phyloP scores from a whole-genome alignment of 2,797 vertebrate species.

The Prunella strophiata region DNA sequence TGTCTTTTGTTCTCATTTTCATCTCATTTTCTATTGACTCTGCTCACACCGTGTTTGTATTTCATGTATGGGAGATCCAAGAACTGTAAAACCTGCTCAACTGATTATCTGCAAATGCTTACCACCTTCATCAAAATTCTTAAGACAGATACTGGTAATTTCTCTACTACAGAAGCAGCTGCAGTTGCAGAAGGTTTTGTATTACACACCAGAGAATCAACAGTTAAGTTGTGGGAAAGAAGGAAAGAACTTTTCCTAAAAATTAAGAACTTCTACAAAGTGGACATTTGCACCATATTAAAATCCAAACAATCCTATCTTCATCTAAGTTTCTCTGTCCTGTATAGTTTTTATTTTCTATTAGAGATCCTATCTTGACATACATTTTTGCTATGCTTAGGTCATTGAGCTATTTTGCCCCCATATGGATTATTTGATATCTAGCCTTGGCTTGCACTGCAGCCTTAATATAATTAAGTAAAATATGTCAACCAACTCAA shows the following conservation, averaged over 20 bases:
- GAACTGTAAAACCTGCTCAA: neutral
- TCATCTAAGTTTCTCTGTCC: neutral
- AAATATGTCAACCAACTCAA: neutral
- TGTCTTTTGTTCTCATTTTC: neutral
- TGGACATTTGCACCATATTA: neutral
- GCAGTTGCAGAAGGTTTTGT: neutral
- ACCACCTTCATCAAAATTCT: neutral
- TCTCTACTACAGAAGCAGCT: neutral
- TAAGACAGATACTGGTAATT: neutral
- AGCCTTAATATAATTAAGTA: neutral
- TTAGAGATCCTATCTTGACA: neutral
- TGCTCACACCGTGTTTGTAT: neutral
- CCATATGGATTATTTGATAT: neutral
- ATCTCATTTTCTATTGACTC: neutral
- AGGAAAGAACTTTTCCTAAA: neutral
- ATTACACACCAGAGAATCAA: neutral
- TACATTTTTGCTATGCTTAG: neutral
- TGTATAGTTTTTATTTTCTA: neutral
- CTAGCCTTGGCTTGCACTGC: neutral
- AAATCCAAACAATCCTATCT: neutral
- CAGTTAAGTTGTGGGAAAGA: neutral
- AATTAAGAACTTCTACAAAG: neutral
- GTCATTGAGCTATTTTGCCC: neutral
- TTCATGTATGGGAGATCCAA: neutral
- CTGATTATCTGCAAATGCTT: neutral